Evolutionary conservation across 92 coral and sea anemone genomes (phyloP).

Genomic region (Montipora capitata): DNA sequence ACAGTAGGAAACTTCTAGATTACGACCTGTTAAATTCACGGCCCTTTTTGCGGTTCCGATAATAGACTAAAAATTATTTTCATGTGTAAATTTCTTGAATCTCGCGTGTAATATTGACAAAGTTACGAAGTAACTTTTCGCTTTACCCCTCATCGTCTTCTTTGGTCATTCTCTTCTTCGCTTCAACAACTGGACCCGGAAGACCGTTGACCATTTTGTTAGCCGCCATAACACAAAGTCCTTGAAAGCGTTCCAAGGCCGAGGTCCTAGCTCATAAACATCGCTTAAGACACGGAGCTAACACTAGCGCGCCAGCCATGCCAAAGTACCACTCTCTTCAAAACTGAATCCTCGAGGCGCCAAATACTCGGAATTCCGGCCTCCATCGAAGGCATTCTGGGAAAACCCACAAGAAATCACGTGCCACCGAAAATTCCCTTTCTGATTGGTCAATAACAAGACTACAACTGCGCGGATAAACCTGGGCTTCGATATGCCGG

Average conservation of each 20-base stretch:
- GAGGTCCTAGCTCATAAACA: constrained; percentile 63
- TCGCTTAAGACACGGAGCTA: constrained; percentile 42
- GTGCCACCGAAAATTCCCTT: constrained; percentile 18
- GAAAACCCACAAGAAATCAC: constrained; percentile 90
- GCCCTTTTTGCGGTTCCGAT: constrained; percentile 15
- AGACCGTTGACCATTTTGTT: constrained; percentile 85
- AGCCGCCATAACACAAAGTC: constrained; percentile 80
- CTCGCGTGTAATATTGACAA: constrained; percentile 74
- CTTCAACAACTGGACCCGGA: constrained; percentile 73
- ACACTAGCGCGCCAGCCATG: constrained; percentile 67
- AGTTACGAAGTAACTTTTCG: constrained; percentile 27
- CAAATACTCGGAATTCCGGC: constrained; percentile 86
- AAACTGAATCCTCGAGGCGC: constrained; percentile 87
- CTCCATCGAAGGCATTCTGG: constrained; percentile 88
- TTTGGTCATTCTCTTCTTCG: constrained; percentile 95
- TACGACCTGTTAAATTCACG: constrained; percentile 39
- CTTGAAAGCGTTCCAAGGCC: constrained; percentile 43
- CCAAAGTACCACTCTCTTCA: constrained; percentile 70
- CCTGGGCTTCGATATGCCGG: constrained; percentile 4
- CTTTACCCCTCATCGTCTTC: constrained; percentile 97
- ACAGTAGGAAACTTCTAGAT: constrained; percentile 45
- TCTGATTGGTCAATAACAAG: constrained; percentile 67
- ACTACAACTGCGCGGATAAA: constrained; percentile 7
- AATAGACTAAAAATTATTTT: constrained; percentile 39
- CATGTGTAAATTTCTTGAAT: constrained; percentile 47